Percentiles rank a stretch among this genome's conserved stretches.
Evolutionary conservation across 2,888 invertebrate genomes (phyloP).

Genomic region (Melipona beecheii): DNA sequence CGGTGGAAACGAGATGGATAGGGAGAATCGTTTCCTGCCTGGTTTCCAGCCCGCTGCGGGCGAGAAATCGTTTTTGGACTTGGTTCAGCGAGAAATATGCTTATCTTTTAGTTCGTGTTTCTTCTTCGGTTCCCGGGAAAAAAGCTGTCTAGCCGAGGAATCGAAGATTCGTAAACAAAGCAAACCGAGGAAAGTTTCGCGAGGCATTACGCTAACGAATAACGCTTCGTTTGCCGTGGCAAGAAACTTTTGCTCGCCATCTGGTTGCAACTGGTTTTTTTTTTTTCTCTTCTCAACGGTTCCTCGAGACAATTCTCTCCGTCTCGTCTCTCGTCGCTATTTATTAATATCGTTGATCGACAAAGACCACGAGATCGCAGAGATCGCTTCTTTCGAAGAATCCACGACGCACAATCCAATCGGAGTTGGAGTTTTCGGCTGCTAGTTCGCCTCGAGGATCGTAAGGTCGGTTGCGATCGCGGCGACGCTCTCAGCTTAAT

Average conservation of each 20-base stretch:
- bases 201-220: conserved; percentile 76
- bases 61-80: not conserved
- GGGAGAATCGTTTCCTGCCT: conserved; percentile 22
- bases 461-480: conserved; percentile 68
- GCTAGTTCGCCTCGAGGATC: conserved; percentile 70
- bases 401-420: conserved; percentile 60
- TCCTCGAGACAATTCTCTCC: conserved; percentile 45
- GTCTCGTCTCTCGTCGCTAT: not conserved
- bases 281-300: conserved; percentile 53
- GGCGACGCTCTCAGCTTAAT: conserved; percentile 77
- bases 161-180: conserved; percentile 35
- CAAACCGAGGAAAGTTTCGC: conserved; percentile 60
- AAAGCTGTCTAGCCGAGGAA: conserved; percentile 17
- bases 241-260: conserved; percentile 63
- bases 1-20: not conserved
- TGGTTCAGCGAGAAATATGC: not conserved
- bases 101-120: not conserved
- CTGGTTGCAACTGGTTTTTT: conserved; percentile 50
- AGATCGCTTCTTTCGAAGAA: conserved; percentile 20
- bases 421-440: conserved; percentile 50
- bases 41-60: not conserved
- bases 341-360: not conserved
- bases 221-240: conserved; percentile 76
- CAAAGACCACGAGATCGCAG: not conserved
- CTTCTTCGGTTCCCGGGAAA: not conserved